A percentile compares a stretch with the other conserved stretches of the same genome.
Conservation (phyloP, 2,888 invertebrate species). For the Heterodera filipjevi region DNA sequence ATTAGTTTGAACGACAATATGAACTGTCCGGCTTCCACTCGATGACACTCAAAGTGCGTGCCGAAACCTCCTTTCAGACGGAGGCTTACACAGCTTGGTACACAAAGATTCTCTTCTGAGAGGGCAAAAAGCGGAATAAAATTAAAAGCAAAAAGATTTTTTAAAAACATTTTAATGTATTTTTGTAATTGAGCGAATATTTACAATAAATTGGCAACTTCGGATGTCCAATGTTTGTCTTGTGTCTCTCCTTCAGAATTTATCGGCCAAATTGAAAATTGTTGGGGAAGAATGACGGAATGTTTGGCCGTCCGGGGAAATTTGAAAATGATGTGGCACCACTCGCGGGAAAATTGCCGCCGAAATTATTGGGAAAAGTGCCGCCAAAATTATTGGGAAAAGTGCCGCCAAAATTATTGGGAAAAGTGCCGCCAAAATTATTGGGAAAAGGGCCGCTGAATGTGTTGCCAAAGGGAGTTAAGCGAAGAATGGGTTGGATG, state of each 20-base stretch:
- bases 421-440: not conserved
- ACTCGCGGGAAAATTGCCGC: constrained; percentile 6
- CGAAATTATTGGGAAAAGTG: constrained; percentile 6
- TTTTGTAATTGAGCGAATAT: not conserved
- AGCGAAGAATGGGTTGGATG: not conserved
- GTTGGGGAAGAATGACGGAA: not conserved
- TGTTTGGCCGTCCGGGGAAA: not conserved
- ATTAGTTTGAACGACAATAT: constrained; percentile 60
- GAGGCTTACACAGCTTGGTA: constrained; percentile 60
- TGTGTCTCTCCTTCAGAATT: not conserved
- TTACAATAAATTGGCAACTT: not conserved
- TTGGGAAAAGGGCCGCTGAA: constrained; percentile 1
- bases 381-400: constrained; percentile 5
- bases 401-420: not conserved
- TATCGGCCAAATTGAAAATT: not conserved
- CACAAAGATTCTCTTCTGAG: constrained; percentile 44
- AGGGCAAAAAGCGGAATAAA: not conserved
- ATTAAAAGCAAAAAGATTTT: not conserved
- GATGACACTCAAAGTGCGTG: constrained; percentile 59
- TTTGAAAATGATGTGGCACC: not conserved
- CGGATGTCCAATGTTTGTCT: too few relatives aligned
- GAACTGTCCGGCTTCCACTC: constrained; percentile 60
- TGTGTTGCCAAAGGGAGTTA: not conserved
- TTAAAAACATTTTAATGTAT: too few relatives aligned
- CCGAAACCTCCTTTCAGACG: constrained; percentile 60